Evolutionary conservation across 1,140 invertebrate species (phyloP).

Genomic region (Dendroctonus ponderosae): DNA sequence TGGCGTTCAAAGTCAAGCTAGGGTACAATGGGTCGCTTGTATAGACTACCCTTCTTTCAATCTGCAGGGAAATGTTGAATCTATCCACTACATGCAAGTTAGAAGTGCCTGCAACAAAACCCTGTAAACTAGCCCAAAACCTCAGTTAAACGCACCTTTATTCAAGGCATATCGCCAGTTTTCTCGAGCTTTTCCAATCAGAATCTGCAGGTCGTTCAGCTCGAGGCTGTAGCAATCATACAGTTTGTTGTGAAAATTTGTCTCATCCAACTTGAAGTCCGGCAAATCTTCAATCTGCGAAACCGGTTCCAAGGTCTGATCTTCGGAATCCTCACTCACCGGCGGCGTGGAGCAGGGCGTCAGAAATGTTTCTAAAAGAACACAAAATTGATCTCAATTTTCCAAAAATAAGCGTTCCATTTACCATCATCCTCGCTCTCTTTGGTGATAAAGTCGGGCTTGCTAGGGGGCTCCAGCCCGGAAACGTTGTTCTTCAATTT

Average conservation of each 20-base stretch:
- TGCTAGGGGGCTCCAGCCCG: conserved; percentile 31
- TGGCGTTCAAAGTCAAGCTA: conserved; percentile 76
- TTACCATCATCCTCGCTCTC: conserved; percentile 56
- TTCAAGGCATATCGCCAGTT: conserved; percentile 86
- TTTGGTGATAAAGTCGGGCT: conserved; percentile 37
- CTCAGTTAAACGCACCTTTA: conserved; percentile 52
- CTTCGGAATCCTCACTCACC: conserved; percentile 64
- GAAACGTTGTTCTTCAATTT: conserved; percentile 63
- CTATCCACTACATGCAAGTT: conserved; percentile 84
- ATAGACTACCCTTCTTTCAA: conserved; percentile 76
- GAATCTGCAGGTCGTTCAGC: conserved; percentile 81
- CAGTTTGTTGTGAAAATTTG: conserved; percentile 67
- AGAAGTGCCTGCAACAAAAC: conserved; percentile 59
- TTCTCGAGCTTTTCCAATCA: conserved; percentile 83
- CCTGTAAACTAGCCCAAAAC: background rate
- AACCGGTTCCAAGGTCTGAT: conserved; percentile 37
- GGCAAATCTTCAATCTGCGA: conserved; percentile 34
- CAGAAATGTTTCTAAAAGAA: conserved; percentile 67
- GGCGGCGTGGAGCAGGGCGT: conserved; percentile 92
- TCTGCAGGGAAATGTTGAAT: conserved; percentile 84
- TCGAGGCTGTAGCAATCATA: conserved; percentile 84
- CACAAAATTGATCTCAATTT: conserved; percentile 4
- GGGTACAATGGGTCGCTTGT: conserved; percentile 85
- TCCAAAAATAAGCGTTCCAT: conserved; percentile 6
- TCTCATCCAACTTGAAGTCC: conserved; percentile 57